Evolutionary conservation across 2,888 invertebrate species (phyloP), one percentile per base, ranked within the genome.

Genomic region (Scotopteryx bipunctaria): DNA sequence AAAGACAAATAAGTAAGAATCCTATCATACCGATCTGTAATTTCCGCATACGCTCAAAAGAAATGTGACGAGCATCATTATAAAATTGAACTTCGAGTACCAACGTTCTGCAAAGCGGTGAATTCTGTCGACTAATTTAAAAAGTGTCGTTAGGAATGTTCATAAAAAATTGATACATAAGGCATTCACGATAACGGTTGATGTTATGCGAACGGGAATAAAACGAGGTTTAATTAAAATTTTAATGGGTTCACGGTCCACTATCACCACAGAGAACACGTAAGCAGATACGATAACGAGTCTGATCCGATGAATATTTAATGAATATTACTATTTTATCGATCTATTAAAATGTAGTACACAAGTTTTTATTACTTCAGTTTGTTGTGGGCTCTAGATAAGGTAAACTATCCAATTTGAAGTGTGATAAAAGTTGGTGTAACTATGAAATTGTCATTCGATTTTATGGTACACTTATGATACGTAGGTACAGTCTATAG

Each of bases 181-280:
- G 38, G 57, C 33, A 53, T 59, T 53, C 53, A 45, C 53, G 48
- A 48, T 57, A 61, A 56, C 55, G 49, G 52, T 42, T 32, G 43
- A 31, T 52, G 57, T 54, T 61, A 57, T 59, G 58, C 61, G 58
- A 65, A 61, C 55, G 45, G 41, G 55, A 51, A 57, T 63, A 64
- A 63, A 61, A 54, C 54, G 45, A 47, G 56, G 48, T 64, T 74
- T 76, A 71, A 78, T 79, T 78, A 73, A 76, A 74, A 67, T 70
- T 71, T 72, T 75, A 78, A 78, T 77, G 63, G 66, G 62, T 60
- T 65, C 54, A 48, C 61, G 57, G 61, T 59, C 57, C 57, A 64
- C 64, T 64, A 73, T 65, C 59, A 50, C 55, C 42, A 19, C 25
- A 31, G 8, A 11, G 36, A 36, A 40, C 52, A 52, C 49, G 55